Evolutionary conservation across 2,888 invertebrate genomes (phyloP), one percentile per base, ranked within the genome.

Genomic region (Acanthococcus lagerstroemiae): DNA sequence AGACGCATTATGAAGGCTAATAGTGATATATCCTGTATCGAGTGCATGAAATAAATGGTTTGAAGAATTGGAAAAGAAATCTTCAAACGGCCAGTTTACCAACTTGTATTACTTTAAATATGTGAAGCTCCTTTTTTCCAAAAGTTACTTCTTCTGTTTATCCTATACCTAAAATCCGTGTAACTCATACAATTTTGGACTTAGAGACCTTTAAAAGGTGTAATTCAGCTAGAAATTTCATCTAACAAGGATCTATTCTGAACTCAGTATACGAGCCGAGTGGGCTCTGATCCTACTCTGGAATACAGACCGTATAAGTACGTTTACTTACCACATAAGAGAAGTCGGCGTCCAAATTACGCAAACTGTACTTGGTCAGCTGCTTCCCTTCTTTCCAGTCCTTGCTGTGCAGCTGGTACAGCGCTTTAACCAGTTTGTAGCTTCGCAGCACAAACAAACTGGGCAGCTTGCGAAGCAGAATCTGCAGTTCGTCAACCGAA

Each of bases 291-390:
- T 15, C 6, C 6, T 15, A 37, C 15, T 37, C 37, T 9, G 37
- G 37, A 9, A 7, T 37, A 37, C 15, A 37, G 37, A 15, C 15
- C 6, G 37, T 37, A 7, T 21, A 21, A 6, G 5, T 6, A 6
- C 24, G 5, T 25, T 15, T 25, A 45, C 56, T 21, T 66, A 73
- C 74, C 60, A 74, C 73, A 67, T 74, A 73, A 22, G 74, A 74
- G 68, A 74, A 74, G 69, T 74, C 74, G 7, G 71, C 72, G 55
- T 74, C 73, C 17, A 74, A 69, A 65, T 74, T 74, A 4, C 67
- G 69, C 17, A 74, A 70, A 48, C 70, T 69, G 69, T 73, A 73
- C 1, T 22, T 69, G 0, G 71, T 72, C 48, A 72, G 60, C 9
- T 25, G n/a, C 5, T 70, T 67, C 1, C 68, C 68, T 21, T 50